Evolutionary conservation across 1,140 invertebrate genomes (phyloP).

Genomic region (Diplogasteroides magnus): DNA sequence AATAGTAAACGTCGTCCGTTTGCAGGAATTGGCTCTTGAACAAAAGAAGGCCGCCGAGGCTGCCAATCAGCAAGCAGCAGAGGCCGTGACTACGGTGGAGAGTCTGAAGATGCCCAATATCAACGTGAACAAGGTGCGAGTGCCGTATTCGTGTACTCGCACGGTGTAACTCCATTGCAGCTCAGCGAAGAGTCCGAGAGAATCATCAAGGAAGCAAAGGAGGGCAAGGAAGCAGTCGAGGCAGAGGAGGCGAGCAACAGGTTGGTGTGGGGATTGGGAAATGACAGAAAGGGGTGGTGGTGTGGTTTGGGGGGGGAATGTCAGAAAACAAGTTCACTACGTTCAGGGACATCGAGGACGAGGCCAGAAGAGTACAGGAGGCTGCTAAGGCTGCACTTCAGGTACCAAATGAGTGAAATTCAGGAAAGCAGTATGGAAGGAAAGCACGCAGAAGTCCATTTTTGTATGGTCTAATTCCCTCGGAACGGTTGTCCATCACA

Average conservation of each 20-base stretch:
- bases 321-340: neutral
- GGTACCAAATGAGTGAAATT: too few species aligned
- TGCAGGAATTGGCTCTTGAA: conserved; percentile 41
- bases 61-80: conserved; percentile 32
- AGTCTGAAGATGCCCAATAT: conserved; percentile 47
- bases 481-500: too few species aligned
- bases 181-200: conserved; percentile 17
- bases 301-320: too few species aligned
- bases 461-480: too few species aligned
- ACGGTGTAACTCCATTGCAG: conserved; percentile 1
- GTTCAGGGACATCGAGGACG: neutral
- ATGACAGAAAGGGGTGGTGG: too few species aligned
- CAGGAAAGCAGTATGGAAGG: too few species aligned
- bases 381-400: neutral
- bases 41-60: conserved; percentile 42
- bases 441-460: too few species aligned
- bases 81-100: conserved; percentile 44
- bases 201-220: conserved; percentile 23
- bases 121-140: conserved; percentile 26
- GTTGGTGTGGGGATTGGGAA: neutral
- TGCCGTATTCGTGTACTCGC: neutral
- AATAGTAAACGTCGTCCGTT: too few species aligned
- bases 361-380: neutral
- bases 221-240: conserved; percentile 12
- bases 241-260: conserved; percentile 17